Evolutionary conservation across 2,113 vertebrate genomes (phyloP), one percentile per base, ranked within the genome.

Genomic region (Anguilla rostrata): DNA sequence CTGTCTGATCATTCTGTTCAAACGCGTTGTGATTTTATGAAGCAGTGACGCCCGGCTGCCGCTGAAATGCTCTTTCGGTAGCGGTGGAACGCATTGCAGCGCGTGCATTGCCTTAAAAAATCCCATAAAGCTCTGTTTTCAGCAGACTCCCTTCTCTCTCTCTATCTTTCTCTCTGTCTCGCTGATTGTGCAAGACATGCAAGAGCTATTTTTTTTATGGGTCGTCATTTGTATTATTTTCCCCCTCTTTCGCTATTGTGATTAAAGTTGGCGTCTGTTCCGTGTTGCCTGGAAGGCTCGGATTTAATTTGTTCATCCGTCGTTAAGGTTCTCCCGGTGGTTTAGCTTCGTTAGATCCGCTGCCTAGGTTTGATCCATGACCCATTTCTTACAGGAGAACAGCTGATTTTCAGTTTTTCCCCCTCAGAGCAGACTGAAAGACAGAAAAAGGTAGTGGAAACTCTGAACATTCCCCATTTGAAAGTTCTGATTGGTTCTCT

Each of bases 301-400:
- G 63, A 60, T 84, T n/a, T 41, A 39, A 43, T 84, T 84, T 57
- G 57, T 84, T 84, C 83, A 41, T 75, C 71, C 71, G 71, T 75
- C 9, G 71, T 75, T 22, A 75, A 75, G 71, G 26, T 34, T 75
- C 71, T 75, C 71, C 71, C 71, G n/a, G 71, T 75, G 71, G 71
- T 75, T 29, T 75, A 29, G 83, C 83, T 84, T 63, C 83, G 71
- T 84, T 84, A 84, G 57, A 57, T 63, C 1, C 71, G 57, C 66
- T 34, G 71, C 56, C 34, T 14, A 84, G 41, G 66, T 57, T 53
- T 84, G 39, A 26, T 63, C 39, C 39, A 66, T 84, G 34, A 57
- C 83, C 41, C 83, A 26, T 40, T 71, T 29, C 83, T 29, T 63
- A 20, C 71, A 29, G 9, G 5, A 75, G 71, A 75, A 75, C 26